These are phyloP conservation scores for Bufo gargarizans DNA, from an alignment of 2,113 vertebrate genomes.

Conservation along the genomic window DNA sequence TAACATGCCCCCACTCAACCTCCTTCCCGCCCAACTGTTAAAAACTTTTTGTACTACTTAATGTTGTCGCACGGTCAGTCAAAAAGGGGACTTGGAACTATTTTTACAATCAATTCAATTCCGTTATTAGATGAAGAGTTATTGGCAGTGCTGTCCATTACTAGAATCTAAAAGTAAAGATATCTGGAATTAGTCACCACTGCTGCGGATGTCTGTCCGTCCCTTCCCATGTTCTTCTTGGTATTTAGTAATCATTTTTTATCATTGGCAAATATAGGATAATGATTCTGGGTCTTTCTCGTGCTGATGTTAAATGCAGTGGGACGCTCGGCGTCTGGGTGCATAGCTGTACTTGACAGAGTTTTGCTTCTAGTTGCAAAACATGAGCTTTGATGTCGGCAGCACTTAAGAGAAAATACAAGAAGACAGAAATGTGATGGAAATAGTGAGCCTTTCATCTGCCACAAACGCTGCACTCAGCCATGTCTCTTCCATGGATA, in stretches of 20 bases:
- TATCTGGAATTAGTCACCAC: too few relatives aligned
- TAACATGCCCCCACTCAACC: too few relatives aligned
- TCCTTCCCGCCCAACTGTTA: too few relatives aligned
- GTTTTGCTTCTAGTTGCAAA: constrained; percentile 15
- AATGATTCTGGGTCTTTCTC: neutral
- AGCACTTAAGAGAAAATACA: neutral
- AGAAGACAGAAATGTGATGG: neutral
- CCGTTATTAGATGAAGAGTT: too few relatives aligned
- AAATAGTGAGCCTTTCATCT: constrained; percentile 24
- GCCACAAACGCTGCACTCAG: neutral
- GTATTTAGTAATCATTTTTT: neutral
- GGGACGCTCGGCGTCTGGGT: neutral
- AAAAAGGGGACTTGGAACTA: too few relatives aligned
- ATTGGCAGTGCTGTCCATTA: too few relatives aligned
- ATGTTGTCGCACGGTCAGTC: too few relatives aligned
- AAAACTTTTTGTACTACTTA: too few relatives aligned
- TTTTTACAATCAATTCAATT: too few relatives aligned
- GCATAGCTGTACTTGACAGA: neutral
- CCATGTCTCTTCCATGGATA: neutral
- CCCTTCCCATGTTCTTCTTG: neutral
- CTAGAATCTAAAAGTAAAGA: too few relatives aligned
- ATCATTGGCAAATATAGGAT: neutral
- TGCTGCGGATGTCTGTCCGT: too few relatives aligned
- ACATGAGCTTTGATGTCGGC: constrained; percentile 30
- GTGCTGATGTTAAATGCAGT: neutral